Evolutionary conservation across 2,797 vertebrate genomes (phyloP).

Genomic region (Ammospiza maritima): DNA sequence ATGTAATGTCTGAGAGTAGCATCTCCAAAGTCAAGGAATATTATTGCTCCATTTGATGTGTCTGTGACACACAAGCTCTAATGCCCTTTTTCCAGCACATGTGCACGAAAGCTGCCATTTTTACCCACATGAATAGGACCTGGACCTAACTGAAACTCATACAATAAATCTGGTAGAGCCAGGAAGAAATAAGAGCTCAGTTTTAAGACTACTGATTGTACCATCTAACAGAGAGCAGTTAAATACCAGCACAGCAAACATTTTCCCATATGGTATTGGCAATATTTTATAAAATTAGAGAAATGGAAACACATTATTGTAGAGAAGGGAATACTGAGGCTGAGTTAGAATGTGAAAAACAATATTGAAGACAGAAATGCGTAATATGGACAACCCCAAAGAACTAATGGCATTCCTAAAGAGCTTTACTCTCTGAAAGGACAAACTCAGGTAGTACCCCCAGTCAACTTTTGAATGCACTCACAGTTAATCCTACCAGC

Average conservation of each 20-base stretch:
- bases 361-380: not conserved
- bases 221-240: not conserved
- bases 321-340: not conserved
- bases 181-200: not conserved
- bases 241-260: not conserved
- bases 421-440: not conserved
- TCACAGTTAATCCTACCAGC: not conserved
- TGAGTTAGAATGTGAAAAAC: not conserved
- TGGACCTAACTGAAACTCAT: not conserved
- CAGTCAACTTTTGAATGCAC: not conserved
- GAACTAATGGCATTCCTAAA: not conserved
- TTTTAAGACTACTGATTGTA: not conserved
- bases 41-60: not conserved
- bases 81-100: not conserved
- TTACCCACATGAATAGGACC: not conserved
- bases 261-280: rapidly evolving
- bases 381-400: not conserved
- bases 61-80: not conserved
- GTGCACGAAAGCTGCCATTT: not conserved
- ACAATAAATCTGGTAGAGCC: not conserved
- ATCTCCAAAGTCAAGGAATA: not conserved
- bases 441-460: not conserved
- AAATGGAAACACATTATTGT: not conserved
- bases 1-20: not conserved
- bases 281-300: not conserved